Conservation (phyloP, 1,140 invertebrate species). For the Plodia interpunctella region DNA sequence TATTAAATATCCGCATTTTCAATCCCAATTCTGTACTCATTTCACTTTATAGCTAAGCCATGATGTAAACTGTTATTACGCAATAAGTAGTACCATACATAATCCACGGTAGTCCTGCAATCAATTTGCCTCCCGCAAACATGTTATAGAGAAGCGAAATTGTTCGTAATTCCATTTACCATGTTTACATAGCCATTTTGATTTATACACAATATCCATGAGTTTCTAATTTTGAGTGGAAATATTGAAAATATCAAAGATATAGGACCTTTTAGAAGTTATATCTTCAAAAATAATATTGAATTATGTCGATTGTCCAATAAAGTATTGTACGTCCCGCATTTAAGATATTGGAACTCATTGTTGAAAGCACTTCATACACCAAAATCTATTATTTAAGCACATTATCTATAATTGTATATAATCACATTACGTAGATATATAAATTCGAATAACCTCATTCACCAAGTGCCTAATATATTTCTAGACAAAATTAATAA, state of each 20-base stretch:
- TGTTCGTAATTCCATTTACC: slow-evolving; percentile 6
- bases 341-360: no score
- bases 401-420: no score
- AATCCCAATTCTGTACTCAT: neutral
- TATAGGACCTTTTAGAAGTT: no score
- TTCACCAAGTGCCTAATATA: no score
- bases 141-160: slow-evolving; percentile 3
- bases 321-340: no score
- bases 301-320: no score
- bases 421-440: no score
- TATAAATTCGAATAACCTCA: no score
- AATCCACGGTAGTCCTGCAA: slow-evolving; percentile 5
- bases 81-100: slow-evolving; percentile 7
- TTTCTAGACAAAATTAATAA: no score
- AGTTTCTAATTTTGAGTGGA: neutral
- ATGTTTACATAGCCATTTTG: slow-evolving; percentile 8
- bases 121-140: slow-evolving; percentile 4
- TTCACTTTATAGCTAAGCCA: neutral
- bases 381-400: no score
- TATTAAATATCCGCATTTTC: neutral
- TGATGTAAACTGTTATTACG: slow-evolving; percentile 10
- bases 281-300: no score
- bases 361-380: no score
- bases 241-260: neutral
- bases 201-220: neutral